Percentiles rank a stretch among this genome's conserved stretches.
Conservation (phyloP, 2,113 vertebrate genomes). For the Scartelaos histophorus region DNA sequence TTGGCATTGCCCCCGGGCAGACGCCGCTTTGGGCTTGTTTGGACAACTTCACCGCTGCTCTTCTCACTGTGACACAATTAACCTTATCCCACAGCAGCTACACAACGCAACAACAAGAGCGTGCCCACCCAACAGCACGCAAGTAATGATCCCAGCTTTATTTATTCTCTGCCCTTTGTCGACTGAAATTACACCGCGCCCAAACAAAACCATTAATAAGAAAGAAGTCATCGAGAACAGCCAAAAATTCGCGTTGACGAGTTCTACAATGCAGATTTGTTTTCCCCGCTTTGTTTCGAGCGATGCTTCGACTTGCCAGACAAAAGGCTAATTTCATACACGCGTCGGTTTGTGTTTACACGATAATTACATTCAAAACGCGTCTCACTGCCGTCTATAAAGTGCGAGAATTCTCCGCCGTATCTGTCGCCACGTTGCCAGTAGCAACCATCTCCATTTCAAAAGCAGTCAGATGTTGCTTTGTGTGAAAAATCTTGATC, state of each 20-base stretch:
- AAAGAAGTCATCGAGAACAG: constrained; percentile 29
- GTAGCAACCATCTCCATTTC: constrained; percentile 59
- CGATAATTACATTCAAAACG: constrained; percentile 4
- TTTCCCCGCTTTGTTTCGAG: not conserved
- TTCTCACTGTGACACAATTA: constrained; percentile 52
- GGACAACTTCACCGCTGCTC: constrained; percentile 42
- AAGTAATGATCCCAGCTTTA: constrained; percentile 10
- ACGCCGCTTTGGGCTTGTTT: constrained; percentile 42
- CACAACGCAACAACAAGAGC: not conserved
- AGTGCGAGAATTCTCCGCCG: constrained; percentile 29
- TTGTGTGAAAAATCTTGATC: constrained; percentile 30
- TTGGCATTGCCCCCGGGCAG: constrained; percentile 27
- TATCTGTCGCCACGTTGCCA: constrained; percentile 33
- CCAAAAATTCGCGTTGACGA: not conserved
- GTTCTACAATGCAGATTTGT: constrained; percentile 1
- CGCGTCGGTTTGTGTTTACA: not conserved
- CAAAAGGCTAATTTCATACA: constrained; percentile 5
- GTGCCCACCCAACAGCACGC: not conserved
- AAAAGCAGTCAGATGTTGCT: constrained; percentile 43
- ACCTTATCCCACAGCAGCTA: constrained; percentile 47
- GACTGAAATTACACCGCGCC: constrained; percentile 12
- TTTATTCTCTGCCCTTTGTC: constrained; percentile 20
- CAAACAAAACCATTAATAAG: constrained; percentile 36
- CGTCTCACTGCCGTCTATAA: constrained; percentile 10
- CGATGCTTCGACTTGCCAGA: not conserved